Conservation (phyloP, 2,888 invertebrate genomes). For the Leucoptera coffeella region DNA sequence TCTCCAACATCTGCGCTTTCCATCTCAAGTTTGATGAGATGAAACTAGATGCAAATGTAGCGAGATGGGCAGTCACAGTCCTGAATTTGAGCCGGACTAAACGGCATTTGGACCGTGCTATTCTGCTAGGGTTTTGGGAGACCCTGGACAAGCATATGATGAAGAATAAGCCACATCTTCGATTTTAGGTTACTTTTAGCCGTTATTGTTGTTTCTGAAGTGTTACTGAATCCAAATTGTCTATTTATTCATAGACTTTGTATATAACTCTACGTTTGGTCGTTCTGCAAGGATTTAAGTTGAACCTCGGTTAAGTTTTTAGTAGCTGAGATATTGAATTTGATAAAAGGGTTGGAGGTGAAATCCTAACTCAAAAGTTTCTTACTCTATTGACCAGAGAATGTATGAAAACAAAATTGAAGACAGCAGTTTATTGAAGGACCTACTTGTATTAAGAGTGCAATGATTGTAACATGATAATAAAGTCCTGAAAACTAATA, state of each 20-base stretch:
- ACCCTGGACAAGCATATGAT: constrained; percentile 89
- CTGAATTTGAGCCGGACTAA: constrained; percentile 88
- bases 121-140: constrained; percentile 95
- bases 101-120: constrained; percentile 94
- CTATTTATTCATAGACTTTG: constrained; percentile 20
- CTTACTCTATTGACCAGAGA: no score
- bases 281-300: no score
- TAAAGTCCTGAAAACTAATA: no score
- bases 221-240: constrained; percentile 62
- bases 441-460: no score
- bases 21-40: constrained; percentile 96
- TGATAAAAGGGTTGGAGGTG: no score
- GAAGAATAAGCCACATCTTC: constrained; percentile 81
- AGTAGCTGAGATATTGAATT: no score
- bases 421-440: no score
- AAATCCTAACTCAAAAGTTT: no score
- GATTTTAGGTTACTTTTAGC: not conserved
- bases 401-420: no score
- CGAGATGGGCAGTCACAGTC: constrained; percentile 94
- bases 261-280: constrained; percentile 26
- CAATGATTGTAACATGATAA: no score
- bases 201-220: no score
- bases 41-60: constrained; percentile 90
- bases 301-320: no score
- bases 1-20: constrained; percentile 93